These are phyloP conservation scores for Anadara kagoshimensis DNA, from an alignment of 1,140 invertebrate genomes.

Conservation along the genomic window DNA sequence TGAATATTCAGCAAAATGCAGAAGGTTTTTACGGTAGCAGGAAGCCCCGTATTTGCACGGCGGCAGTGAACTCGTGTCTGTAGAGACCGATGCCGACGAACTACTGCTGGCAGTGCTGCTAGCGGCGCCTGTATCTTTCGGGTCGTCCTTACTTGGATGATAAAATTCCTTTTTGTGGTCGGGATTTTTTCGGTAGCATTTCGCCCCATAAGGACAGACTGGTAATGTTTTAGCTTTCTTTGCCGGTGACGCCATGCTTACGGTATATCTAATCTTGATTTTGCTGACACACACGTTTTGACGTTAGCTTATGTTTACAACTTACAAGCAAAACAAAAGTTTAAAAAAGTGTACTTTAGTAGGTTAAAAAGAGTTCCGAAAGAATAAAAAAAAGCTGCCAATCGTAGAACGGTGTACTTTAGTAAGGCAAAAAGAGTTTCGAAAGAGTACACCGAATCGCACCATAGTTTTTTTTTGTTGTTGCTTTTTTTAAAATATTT, in stretches of 20 bases:
- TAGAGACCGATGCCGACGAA: neutral
- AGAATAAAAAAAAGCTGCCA: no score
- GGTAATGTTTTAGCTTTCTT: slow-evolving; percentile 48
- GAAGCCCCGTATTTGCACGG: slow-evolving; percentile 58
- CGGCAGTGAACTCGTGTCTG: slow-evolving; percentile 30
- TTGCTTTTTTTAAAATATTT: no score
- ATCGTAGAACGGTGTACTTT: no score
- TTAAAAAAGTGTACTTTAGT: no score
- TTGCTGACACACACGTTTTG: no score
- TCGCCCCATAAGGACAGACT: slow-evolving; percentile 49
- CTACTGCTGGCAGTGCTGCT: neutral
- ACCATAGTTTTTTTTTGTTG: no score
- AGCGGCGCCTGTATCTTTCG: neutral
- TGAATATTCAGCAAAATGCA: slow-evolving; percentile 61
- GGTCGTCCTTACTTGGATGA: slow-evolving; percentile 32
- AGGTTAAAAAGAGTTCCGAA: no score
- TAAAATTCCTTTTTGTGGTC: slow-evolving; percentile 51
- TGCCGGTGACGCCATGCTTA: neutral
- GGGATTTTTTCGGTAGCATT: slow-evolving; percentile 57
- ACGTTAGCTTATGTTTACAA: no score
- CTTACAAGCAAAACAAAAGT: no score
- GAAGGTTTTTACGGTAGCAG: slow-evolving; percentile 61
- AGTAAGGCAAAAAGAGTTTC: no score
- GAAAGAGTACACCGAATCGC: no score
- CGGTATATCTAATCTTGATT: no score